Evolutionary conservation across 2,888 invertebrate species (phyloP).

Genomic region (Cetonia aurata): DNA sequence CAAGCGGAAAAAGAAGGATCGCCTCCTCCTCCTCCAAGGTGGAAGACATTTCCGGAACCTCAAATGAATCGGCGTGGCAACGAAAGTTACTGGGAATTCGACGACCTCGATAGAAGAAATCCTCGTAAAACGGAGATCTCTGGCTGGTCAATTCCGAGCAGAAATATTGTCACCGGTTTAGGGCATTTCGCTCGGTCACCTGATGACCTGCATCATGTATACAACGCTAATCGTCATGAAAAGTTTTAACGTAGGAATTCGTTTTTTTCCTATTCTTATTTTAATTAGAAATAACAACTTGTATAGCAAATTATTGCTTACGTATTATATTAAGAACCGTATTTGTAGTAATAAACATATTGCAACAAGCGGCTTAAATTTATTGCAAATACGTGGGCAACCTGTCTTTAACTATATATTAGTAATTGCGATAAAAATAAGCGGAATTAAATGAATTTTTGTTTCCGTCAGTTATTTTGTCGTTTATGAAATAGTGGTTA

Average conservation of each 20-base stretch:
- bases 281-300: slow-evolving; percentile 7
- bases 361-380: not conserved
- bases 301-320: not conserved
- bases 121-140: not conserved
- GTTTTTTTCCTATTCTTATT: not conserved
- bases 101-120: slow-evolving; percentile 22
- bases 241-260: slow-evolving; percentile 5
- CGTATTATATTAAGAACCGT: slow-evolving; percentile 9
- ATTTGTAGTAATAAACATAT: slow-evolving; percentile 9
- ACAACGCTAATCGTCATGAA: slow-evolving; percentile 26
- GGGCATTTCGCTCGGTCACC: not conserved
- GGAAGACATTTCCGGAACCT: not conserved
- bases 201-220: slow-evolving; percentile 5
- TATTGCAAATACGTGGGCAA: too few relatives aligned
- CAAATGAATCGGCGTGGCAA: not conserved
- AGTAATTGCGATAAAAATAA: too few relatives aligned
- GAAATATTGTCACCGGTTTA: not conserved
- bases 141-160: slow-evolving; percentile 14
- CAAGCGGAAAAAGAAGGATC: slow-evolving; percentile 38
- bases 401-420: too few relatives aligned
- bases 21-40: slow-evolving; percentile 36
- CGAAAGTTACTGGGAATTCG: slow-evolving; percentile 16
- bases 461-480: too few relatives aligned
- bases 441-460: too few relatives aligned
- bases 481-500: too few relatives aligned